Percentiles rank a stretch among this genome's conserved stretches.
phyloP scores from a whole-genome alignment of 2,797 vertebrate genomes.

The Loriculus beryllinus region DNA sequence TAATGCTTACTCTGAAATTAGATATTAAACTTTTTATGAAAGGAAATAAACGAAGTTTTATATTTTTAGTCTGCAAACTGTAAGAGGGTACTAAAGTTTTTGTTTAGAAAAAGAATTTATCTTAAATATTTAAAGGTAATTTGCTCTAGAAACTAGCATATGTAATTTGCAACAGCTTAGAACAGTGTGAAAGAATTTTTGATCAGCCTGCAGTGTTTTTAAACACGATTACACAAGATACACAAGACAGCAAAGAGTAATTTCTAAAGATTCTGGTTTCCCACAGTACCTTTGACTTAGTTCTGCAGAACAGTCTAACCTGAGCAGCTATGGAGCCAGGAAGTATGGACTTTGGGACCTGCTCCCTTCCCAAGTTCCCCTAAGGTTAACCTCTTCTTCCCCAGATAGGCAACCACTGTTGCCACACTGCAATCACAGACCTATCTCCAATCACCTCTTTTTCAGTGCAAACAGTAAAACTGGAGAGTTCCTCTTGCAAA shows the following conservation, averaged over 20 bases:
- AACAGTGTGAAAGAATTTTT: neutral
- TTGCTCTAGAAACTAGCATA: neutral
- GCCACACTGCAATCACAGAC: neutral
- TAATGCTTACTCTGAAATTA: neutral
- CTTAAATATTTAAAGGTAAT: neutral
- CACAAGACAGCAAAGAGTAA: neutral
- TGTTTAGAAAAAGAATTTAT: neutral
- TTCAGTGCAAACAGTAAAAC: neutral
- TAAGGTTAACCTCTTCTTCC: slow-evolving; percentile 29
- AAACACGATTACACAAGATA: neutral
- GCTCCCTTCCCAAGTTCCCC: neutral
- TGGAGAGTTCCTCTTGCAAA: neutral
- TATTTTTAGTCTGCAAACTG: neutral
- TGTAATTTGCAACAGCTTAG: neutral
- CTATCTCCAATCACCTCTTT: neutral
- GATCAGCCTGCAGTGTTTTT: neutral
- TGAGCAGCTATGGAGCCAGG: neutral
- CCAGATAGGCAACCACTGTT: neutral
- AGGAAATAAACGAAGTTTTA: neutral
- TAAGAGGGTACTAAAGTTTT: neutral
- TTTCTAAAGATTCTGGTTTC: neutral
- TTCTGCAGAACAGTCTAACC: neutral
- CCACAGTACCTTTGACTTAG: neutral
- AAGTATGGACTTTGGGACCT: slow-evolving; percentile 11
- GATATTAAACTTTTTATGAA: neutral